Evolutionary conservation across 1,140 invertebrate genomes (phyloP), one percentile per base, ranked within the genome.

Genomic region (Aphelenchoides avenae): DNA sequence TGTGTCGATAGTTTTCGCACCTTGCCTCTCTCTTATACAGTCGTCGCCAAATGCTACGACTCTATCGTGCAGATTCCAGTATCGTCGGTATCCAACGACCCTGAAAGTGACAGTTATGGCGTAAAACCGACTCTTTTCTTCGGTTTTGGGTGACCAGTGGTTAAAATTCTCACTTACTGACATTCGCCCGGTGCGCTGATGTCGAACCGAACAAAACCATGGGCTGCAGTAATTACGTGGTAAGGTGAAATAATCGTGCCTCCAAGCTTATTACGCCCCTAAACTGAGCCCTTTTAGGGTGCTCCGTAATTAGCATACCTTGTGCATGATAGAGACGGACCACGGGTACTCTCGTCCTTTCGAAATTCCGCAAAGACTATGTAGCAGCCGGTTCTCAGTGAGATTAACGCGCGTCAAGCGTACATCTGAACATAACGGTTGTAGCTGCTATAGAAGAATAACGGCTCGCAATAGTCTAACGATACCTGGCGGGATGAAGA

Each of bases 1-100:
- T 3, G 30, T 44, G 11, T 1, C 1, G n/a, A 5, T 7, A 9
- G 9, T 43, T 9, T 20, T 43, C 18, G 3, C n/a, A 20, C n/a
- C n/a, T 13, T 13, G 22, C 13, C 42, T n/a, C 22, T 15, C 20
- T 44, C 13, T n/a, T 44, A 64, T 64, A 31, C 62, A 64, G 13
- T 41, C 56, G 1, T 40, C 64, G 7, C 62, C 62, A 36, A 50
- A 61, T 1, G 58, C 31, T 6, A 64, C 63, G 20, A 33, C 36
- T 6, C 44, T 18, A 5, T 39, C 47, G 20, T 44, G 37, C 1
- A 57, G 13, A 24, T 55, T 36, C 18, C 27, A n/a, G n/a, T 24
- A 15, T 1, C 42, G 24, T 58, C 39, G 31, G 33, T 57, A 57
- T 7, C 31, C 33, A n/a, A 54, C 55, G 24, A 54, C 49, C 22